Base-by-base conservation (phyloP, 2,113 vertebrate species). In the Ammodytes dubius region DNA sequence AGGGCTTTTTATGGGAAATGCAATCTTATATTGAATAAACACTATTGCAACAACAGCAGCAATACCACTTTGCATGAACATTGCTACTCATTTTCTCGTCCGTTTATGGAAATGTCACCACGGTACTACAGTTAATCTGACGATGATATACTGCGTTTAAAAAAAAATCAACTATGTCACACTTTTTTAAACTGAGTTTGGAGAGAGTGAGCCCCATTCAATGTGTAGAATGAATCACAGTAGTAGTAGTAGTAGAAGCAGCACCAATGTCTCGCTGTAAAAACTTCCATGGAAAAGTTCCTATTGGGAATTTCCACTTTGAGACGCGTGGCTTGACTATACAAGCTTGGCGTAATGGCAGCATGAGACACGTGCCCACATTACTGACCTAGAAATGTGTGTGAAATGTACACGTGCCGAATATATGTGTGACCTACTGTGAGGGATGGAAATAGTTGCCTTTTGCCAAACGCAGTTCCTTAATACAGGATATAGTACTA, bases 381-480 rank as follows among this genome's bases (percentile, higher is more conserved):
- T 72, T 63, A 46, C 85, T 90, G 91, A 90, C 79, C 87, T 87
- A 90, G 74, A 92, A 93, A 88, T 15, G 68, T 86, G 92, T 85
- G 88, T 82, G 78, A 79, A 88, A 83, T 82, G 82, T 86, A 79
- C 59, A 2, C 66, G 15, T 57, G 61, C 2, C 46, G 74, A 27
- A 27, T 27, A 27, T 74, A 40, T 78, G 63, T 57, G 66, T 85
- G 73, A 85, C 89, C 74, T 57, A 78, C 66, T 83, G 81, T 79
- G n/a, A 43, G 58, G 50, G 66, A 86, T 87, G 86, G 74, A 88
- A 92, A 85, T 50, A 57, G 59, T 59, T 4, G 70, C 19, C 71
- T 39, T 27, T 27, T 6, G 2, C 53, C 78, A 45, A 43, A 47
- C 19, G 50, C 54, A 5, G 49, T 35, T 2, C 15, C 66, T 53